Percentiles rank a stretch among this genome's conserved stretches.
Conservation (phyloP, 2,797 vertebrate genomes). For the Enteromius treurensis region DNA sequence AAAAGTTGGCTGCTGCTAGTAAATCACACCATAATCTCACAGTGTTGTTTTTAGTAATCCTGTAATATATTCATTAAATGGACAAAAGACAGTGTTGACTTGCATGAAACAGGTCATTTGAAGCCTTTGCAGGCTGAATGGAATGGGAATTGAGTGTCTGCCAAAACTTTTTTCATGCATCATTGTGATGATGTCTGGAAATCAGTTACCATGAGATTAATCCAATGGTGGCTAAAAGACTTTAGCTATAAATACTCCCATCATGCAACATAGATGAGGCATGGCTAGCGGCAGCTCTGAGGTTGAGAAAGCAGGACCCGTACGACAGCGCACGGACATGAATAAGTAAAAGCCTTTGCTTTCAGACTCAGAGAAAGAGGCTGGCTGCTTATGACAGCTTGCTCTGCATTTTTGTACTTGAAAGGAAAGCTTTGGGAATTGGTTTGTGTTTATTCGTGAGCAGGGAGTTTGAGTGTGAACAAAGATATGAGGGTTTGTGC, state of each 20-base stretch:
- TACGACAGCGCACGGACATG: conserved; percentile 66
- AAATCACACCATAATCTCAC: conserved; percentile 7
- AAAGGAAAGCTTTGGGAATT: conserved; percentile 30
- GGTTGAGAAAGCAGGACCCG: conserved; percentile 58
- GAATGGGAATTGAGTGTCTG: conserved; percentile 5
- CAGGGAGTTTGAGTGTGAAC: neutral
- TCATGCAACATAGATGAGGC: conserved; percentile 78
- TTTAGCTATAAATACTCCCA: conserved; percentile 74
- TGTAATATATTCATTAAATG: conserved; percentile 28
- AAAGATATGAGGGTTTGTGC: conserved; percentile 22
- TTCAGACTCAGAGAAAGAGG: conserved; percentile 47
- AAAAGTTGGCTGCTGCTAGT: conserved; percentile 15
- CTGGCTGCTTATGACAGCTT: conserved; percentile 37
- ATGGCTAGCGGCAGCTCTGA: conserved; percentile 62
- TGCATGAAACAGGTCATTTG: neutral
- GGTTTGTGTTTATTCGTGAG: conserved; percentile 39
- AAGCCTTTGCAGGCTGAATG: neutral
- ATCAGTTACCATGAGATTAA: conserved; percentile 46
- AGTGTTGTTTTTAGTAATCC: conserved; percentile 37
- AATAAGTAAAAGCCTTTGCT: conserved; percentile 75
- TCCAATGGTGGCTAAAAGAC: conserved; percentile 60
- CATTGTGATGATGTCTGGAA: conserved; percentile 22
- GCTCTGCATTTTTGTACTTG: conserved; percentile 29
- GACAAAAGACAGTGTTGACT: neutral
- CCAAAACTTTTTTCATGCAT: neutral